Percentiles rank a stretch among this genome's conserved stretches.
These are phyloP conservation scores for Drosophila sechellia DNA, from an alignment of 1,140 invertebrate genomes.

Conservation along the genomic window DNA sequence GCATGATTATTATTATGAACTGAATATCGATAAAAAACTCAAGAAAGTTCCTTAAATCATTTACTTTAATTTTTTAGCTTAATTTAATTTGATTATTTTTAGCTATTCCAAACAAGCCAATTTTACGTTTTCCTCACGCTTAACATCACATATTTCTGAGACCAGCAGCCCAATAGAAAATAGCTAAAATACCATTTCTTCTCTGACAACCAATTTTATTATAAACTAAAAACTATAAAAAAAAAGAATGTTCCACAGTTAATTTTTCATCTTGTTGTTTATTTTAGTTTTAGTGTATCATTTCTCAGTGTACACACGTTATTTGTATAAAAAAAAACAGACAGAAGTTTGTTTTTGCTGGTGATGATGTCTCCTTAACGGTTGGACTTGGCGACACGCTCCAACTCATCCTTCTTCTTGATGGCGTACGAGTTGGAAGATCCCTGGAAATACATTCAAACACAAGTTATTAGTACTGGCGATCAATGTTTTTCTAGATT, in stretches of 20 bases:
- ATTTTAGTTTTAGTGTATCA: constrained; percentile 55
- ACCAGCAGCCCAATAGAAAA: not conserved
- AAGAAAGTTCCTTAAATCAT: too few species aligned
- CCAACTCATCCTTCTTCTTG: constrained; percentile 99
- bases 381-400: constrained; percentile 99
- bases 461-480: not conserved
- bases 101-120: too few species aligned
- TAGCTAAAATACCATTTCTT: not conserved
- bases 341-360: constrained; percentile 50
- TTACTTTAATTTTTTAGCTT: too few species aligned
- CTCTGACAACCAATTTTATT: constrained; percentile 26
- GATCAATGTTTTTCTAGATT: not conserved
- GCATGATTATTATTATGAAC: too few species aligned
- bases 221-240: constrained; percentile 35
- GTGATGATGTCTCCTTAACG: constrained; percentile 90
- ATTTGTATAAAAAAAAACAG: constrained; percentile 68
- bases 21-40: too few species aligned
- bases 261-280: constrained; percentile 53
- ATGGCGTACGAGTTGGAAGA: constrained; percentile 99
- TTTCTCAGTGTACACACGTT: constrained; percentile 57
- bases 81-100: too few species aligned
- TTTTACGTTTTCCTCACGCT: too few species aligned
- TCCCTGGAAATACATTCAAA: constrained; percentile 87
- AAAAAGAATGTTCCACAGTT: constrained; percentile 39
- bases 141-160: too few species aligned